Base-by-base conservation (phyloP, 2,797 vertebrate species). In the Siniperca undulata region DNA sequence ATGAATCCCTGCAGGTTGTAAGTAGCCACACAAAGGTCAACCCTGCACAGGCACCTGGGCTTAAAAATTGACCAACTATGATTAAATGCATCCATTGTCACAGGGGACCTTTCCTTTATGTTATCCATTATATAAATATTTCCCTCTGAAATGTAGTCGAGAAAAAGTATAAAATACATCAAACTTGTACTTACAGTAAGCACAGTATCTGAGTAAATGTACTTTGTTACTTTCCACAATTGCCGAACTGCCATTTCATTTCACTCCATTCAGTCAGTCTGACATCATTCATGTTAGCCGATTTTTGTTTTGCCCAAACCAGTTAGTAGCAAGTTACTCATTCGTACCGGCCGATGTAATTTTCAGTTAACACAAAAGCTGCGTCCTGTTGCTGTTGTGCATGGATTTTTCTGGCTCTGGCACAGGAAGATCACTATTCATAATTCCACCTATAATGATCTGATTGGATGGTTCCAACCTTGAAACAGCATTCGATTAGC, bases 1-100 rank as follows among this genome's bases (percentile, higher is more conserved):
- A 85, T 77, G 48, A 70, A 73, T 74, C n/a, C 58, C 72, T 70
- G 44, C 48, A 30, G 74, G 38, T 58, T 62, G 61, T 7, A 30
- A 46, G 52, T 12, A 82, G 77, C 65, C 40, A 74, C 74, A 74
- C 56, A 83, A 80, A 89, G 80, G 79, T 89, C 85, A 82, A 52
- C 13, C 19, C 50, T 17, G 60, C 68, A 53, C 72, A 67, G 59
- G 19, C 24, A 38, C 42, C 50, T 17, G 17, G 5, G 48, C 72
- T 82, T 84, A 53, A 82, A 61, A 62, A 64, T 53, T 78, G 62
- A 78, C 61, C 74, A 74, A 66, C 44, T 59, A 16, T 22, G 34
- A 81, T 74, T 89, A 88, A 91, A 88, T 77, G 36, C 76, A 44
- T 40, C 71, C 27, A 24, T 42, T 81, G 62, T 86, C 73, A 80